phyloP scores from a whole-genome alignment of 2,888 invertebrate species.

The Noctua fimbriata region DNA sequence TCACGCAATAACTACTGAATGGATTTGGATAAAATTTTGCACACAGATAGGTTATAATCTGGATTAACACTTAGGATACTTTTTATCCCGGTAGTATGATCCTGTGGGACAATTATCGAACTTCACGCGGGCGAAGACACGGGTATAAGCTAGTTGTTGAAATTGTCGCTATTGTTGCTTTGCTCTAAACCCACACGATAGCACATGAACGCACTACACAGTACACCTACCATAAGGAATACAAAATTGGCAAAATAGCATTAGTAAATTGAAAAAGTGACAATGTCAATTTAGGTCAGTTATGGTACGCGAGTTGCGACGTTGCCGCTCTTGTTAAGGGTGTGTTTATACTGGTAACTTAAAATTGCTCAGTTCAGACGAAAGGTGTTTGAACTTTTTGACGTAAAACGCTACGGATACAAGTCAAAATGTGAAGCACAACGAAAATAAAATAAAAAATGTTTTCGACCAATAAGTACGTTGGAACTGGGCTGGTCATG shows the following conservation, averaged over 20 bases:
- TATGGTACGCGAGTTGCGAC: conserved; percentile 4
- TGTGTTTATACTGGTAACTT: not conserved
- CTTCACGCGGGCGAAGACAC: too few species aligned
- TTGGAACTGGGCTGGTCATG: too few species aligned
- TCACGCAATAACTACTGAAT: too few species aligned
- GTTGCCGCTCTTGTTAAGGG: conserved; percentile 34
- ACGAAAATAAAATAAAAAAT: too few species aligned
- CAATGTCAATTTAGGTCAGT: conserved; percentile 48
- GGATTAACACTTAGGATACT: too few species aligned
- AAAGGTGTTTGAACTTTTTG: not conserved
- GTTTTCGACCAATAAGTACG: too few species aligned
- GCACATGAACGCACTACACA: not conserved
- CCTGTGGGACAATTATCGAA: too few species aligned
- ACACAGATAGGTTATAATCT: too few species aligned
- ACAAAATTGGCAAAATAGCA: conserved; percentile 42
- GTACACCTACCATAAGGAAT: not conserved
- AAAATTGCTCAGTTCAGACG: not conserved
- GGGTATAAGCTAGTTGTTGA: too few species aligned
- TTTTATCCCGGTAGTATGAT: too few species aligned
- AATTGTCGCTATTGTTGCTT: not conserved
- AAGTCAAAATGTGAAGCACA: too few species aligned
- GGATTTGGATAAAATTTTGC: too few species aligned
- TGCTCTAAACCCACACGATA: not conserved
- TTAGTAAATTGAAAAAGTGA: conserved; percentile 57
- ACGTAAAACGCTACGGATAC: not conserved